These are phyloP conservation scores for Altica lythri DNA, from an alignment of 2,888 invertebrate genomes.

Conservation along the genomic window DNA sequence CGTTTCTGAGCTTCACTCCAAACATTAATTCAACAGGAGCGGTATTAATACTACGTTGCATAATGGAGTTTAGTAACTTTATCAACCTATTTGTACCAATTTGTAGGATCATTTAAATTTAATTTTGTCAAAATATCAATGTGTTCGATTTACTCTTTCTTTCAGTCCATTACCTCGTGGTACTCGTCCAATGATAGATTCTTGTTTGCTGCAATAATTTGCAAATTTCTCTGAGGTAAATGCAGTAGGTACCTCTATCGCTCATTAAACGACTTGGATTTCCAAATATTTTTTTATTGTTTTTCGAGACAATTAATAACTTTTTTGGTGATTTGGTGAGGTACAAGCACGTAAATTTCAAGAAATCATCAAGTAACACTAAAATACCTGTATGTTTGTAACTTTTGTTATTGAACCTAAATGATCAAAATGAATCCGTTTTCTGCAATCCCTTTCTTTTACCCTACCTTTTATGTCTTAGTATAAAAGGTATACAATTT, in stretches of 20 bases:
- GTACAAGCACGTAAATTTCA: constrained; percentile 48
- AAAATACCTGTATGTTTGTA: constrained; percentile 45
- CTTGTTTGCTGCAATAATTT: no score
- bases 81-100: no score
- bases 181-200: constrained; percentile 42
- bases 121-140: no score
- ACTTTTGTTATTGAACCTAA: no score
- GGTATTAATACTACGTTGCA: constrained; percentile 41
- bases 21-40: no score
- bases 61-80: constrained; percentile 42
- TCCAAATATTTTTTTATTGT: constrained; percentile 37
- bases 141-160: no score
- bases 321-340: constrained; percentile 44
- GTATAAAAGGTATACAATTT: no score
- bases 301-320: constrained; percentile 33
- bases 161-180: constrained; percentile 52
- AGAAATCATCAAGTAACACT: constrained; percentile 46
- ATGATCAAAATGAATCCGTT: constrained; percentile 45
- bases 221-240: no score
- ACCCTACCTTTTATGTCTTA: constrained; percentile 34
- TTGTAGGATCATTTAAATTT: no score
- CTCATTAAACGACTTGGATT: constrained; percentile 39
- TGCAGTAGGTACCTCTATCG: constrained; percentile 50
- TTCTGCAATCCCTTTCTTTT: constrained; percentile 42
- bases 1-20: no score